Base-by-base conservation (phyloP, 2,888 invertebrate genomes). In the Selenia dentaria region DNA sequence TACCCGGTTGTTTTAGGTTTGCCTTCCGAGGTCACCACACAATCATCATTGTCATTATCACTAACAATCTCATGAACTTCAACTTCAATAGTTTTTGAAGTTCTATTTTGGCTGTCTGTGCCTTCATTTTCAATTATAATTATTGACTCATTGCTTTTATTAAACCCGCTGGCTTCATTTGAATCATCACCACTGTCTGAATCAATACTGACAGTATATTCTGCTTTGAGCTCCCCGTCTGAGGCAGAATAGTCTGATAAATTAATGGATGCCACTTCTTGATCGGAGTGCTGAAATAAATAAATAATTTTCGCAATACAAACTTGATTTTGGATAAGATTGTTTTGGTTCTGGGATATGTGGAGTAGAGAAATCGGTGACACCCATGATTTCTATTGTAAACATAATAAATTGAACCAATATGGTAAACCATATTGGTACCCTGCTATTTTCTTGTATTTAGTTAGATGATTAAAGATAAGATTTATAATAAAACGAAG, bases 21-120 rank as follows among this genome's bases (percentile, higher is more conserved):
- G 14, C 26, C 72, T 50, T 81, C 76, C 33, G 55, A 59, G 57
- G 71, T 90, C 76, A 74, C 27, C 0, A 72, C 59, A 67, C 69
- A 70, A 54, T 91, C 40, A 20, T 42, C 44, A 26, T 45, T 38
- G 12, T 88, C 91, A 71, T 45, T 38, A 18, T 88, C 91, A 71
- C 83, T 86, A 9, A 70, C 54, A 48, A 86, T 81, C 64, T 88
- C 87, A 37, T 85, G 81, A 14, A 84, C 77, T 58, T 91, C 91
- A 14, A 84, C 77, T 58, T 91, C 91, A 24, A 75, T 65, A 51
- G 64, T 80, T 37, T 66, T 58, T 2, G 64, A 57, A 28, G 69
- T 68, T 3, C 74, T 78, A 62, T 81, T 83, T 33, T 70, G 67
- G 37, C 57, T 69, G 24, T 65, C 69, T 48, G 66, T 57, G 18